Base-by-base conservation (phyloP, 2,113 vertebrate genomes). In the Microtus pennsylvanicus region DNA sequence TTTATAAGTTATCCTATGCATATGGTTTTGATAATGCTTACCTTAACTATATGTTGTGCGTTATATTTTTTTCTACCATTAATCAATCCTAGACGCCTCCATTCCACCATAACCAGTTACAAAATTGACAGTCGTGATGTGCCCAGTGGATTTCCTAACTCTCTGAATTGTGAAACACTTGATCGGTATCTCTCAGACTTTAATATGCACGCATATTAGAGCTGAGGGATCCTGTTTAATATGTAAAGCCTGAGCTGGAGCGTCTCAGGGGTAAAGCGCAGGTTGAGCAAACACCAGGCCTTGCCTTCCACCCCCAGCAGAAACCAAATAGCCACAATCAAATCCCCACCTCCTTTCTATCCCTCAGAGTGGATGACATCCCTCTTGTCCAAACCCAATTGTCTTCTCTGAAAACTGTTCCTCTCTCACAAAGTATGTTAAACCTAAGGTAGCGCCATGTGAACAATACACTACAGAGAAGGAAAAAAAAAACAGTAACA, bases 91-190 rank as follows among this genome's bases (percentile, higher is more conserved):
- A 80, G 21, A n/a, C 28, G 93, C 52, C 93, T 11, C 81, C 5
- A 7, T n/a, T 52, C 83, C 21, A 26, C 90, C 78, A 35, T 89
- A 30, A 24, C 63, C 38, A 9, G 50, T n/a, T 75, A 50, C 11
- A 65, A 63, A 76, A n/a, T 6, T 69, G 63, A 38, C 61, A 17
- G 92, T 67, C 30, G 33, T 85, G 65, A 55, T 42, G n/a, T 89
- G 35, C 70, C 88, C 30, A 90, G 28, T 14, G 87, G 55, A 95
- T 87, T 90, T 92, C 24, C 6, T 47, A 94, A 89, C 72, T 88
- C 75, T 75, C 42, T 17, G 89, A 78, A 12, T 75, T 90, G 55
- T 81, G 87, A 95, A 94, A 92, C 65, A 58, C 42, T 65, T 55
- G 42, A 85, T 91, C 9, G 24, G 11, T 35, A 74, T 42, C 78